These are phyloP conservation scores for Alentia gelatinosa DNA, from an alignment of 2,888 invertebrate species.

Conservation along the genomic window DNA sequence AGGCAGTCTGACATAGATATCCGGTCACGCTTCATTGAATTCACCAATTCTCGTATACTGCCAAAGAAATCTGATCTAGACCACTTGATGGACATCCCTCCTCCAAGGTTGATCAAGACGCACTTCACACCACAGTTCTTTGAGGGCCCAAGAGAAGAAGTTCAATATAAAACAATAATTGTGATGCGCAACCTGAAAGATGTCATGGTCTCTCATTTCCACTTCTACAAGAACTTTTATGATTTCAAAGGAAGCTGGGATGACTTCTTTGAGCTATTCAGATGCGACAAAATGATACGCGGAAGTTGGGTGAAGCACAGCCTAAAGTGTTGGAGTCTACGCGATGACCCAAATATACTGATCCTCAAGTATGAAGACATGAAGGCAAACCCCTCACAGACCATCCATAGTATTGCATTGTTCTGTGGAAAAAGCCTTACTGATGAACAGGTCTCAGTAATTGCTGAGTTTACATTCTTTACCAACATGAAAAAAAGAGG, in stretches of 20 bases:
- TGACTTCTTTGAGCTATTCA: constrained; percentile 38
- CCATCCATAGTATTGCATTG: neutral
- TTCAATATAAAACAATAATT: constrained; percentile 1
- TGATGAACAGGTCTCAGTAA: neutral
- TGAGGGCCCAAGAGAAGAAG: neutral
- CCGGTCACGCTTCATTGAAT: too few relatives aligned
- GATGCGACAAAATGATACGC: neutral
- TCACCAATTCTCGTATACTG: too few relatives aligned
- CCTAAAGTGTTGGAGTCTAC: constrained; percentile 6
- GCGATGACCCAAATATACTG: constrained; percentile 27
- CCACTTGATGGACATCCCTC: neutral
- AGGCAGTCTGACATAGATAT: too few relatives aligned
- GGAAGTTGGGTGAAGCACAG: constrained; percentile 9
- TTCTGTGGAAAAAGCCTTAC: neutral
- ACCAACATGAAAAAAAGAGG: neutral
- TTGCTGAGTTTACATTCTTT: neutral
- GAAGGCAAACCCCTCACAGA: neutral
- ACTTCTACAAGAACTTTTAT: neutral
- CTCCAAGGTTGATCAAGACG: constrained; percentile 13
- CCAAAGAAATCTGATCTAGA: constrained; percentile 2
- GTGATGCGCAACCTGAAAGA: constrained; percentile 46
- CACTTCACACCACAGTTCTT: constrained; percentile 15
- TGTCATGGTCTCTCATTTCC: constrained; percentile 1
- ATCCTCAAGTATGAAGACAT: constrained; percentile 29
- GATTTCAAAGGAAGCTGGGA: constrained; percentile 7